Base-by-base conservation (phyloP, 1,140 invertebrate genomes). In the Pissodes strobi region DNA sequence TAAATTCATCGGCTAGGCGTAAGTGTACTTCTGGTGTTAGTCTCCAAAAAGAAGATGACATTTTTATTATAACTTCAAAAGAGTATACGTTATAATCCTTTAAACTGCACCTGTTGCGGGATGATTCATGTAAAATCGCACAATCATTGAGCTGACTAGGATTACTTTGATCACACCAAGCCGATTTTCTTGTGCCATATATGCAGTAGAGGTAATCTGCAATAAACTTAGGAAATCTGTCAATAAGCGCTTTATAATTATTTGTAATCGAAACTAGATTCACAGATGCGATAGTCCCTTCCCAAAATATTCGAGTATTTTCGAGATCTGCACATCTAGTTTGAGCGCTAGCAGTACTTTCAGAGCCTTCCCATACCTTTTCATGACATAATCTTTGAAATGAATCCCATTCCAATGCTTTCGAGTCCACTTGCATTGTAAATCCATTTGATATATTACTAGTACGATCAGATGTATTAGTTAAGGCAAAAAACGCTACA, bases 331-430 rank as follows among this genome's bases (percentile, higher is more conserved):
- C 80, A 69, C 90, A 92, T 43, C 85, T 84, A 0, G 88, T 78
- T 74, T 91, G 89, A 0, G 87, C 84, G 2, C 81, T 81, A 15
- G 86, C 86, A 4, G 82, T 83, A 48, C 88, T 89, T 4, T 82
- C 77, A n/a, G 13, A 22, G 69, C 88, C 83, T 49, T 86, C 82
- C 84, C 85, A 88, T 1, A 87, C 82, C 13, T 87, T 85, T 63
- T 85, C 81, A 64, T 88, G 85, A 72, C 89, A 91, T 48, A 88
- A 83, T 30, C 84, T 85, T 65, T 89, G 85, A 71, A 87, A 92
- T 46, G 86, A 83, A 27, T 91, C 87, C 89, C 88, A 90, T 9
- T 64, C 56, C 17, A 74, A 39, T 22, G 37, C 52, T 63, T 71
- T 65, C 5, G 64, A 38, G 2, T 8, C 25, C 10, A 68, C 61